These are phyloP conservation scores for Sphecodes monilicornis DNA, from an alignment of 2,888 invertebrate genomes.

Conservation along the genomic window DNA sequence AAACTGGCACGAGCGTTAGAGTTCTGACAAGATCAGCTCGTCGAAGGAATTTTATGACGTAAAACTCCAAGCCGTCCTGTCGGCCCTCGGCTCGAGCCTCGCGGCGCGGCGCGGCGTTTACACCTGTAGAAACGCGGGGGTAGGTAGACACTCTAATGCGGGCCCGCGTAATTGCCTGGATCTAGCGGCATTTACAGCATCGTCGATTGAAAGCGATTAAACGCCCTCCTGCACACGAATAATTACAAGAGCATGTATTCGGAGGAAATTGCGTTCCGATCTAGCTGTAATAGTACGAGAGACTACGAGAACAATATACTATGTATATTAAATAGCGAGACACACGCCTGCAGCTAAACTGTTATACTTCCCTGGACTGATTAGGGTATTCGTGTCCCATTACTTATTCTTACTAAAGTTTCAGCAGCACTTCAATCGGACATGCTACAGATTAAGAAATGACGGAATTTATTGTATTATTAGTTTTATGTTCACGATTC, in stretches of 20 bases:
- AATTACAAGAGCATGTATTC: conserved; percentile 35
- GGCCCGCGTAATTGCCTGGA: conserved; percentile 40
- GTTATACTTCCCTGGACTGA: neutral
- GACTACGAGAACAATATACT: conserved; percentile 42
- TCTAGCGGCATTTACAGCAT: conserved; percentile 39
- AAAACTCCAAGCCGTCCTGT: conserved; percentile 38
- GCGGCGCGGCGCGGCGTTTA: conserved; percentile 21
- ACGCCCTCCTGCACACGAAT: conserved; percentile 25
- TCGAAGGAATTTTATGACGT: conserved; percentile 47
- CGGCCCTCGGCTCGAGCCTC: conserved; percentile 10
- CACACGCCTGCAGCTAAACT: neutral
- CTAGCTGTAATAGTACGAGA: conserved; percentile 1
- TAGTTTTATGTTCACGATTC: too few species aligned
- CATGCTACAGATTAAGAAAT: neutral
- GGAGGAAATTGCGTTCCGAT: conserved; percentile 36
- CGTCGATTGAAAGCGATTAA: conserved; percentile 45
- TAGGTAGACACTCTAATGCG: conserved; percentile 15
- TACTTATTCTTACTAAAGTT: neutral
- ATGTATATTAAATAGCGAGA: conserved; percentile 35
- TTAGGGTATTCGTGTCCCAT: neutral
- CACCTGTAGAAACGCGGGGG: conserved; percentile 38
- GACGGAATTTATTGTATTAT: neutral
- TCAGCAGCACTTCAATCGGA: neutral
- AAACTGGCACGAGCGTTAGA: conserved; percentile 29
- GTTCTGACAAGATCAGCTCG: conserved; percentile 28